Conservation (phyloP, 2,113 vertebrate species). For the Rissa tridactyla region DNA sequence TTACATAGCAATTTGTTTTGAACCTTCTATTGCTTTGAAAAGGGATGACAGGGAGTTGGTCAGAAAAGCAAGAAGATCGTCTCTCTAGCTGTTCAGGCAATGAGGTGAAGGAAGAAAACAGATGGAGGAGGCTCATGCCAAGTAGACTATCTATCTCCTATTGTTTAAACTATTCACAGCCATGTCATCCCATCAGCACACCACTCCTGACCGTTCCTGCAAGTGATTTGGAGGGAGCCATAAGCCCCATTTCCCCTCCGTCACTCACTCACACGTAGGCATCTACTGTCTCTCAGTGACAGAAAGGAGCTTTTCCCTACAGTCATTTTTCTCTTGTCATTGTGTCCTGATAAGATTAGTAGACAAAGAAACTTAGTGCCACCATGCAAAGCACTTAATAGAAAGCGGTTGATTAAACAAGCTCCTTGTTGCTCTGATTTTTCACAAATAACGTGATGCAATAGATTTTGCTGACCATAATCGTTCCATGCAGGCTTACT, state of each 20-base stretch:
- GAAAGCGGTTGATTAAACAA: neutral
- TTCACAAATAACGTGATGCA: neutral
- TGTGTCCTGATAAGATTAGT: constrained; percentile 16
- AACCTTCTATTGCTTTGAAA: neutral
- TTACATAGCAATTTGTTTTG: neutral
- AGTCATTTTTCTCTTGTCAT: neutral
- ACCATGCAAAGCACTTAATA: neutral
- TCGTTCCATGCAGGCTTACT: neutral
- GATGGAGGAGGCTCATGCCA: neutral
- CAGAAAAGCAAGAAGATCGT: neutral
- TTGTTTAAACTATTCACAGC: neutral
- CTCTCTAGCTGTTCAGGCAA: neutral
- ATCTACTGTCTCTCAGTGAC: neutral
- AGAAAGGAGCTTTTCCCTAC: neutral
- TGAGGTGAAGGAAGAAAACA: neutral
- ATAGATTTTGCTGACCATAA: neutral
- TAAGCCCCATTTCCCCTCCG: neutral
- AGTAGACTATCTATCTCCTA: neutral
- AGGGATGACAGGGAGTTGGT: neutral
- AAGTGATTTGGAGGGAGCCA: neutral
- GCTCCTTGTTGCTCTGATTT: neutral
- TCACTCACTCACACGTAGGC: neutral
- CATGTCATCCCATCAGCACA: neutral
- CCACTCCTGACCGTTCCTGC: neutral
- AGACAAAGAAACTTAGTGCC: neutral